phyloP scores from a whole-genome alignment of 1,140 invertebrate genomes.

The Polypedilum vanderplanki region DNA sequence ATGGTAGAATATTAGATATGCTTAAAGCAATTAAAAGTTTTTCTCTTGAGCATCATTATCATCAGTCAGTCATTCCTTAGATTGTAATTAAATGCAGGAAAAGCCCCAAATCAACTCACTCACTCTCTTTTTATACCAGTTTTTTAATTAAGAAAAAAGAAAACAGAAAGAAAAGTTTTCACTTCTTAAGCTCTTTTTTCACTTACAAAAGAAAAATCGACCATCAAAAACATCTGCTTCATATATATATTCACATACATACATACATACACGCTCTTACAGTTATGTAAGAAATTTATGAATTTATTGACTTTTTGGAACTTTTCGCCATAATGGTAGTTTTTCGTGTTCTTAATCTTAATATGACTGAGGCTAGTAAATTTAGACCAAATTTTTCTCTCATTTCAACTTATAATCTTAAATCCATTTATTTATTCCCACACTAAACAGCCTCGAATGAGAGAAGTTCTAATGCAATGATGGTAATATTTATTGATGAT shows the following conservation, averaged over 20 bases:
- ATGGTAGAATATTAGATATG: too few species aligned
- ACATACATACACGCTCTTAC: too few species aligned
- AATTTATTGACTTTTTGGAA: conserved; percentile 8
- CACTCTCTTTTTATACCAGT: too few species aligned
- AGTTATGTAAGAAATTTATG: conserved; percentile 2
- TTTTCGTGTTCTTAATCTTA: not conserved
- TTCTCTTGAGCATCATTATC: not conserved
- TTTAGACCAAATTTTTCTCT: not conserved
- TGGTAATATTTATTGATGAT: too few species aligned
- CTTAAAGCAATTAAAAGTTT: not conserved
- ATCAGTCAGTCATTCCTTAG: not conserved
- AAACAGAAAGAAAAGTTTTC: too few species aligned
- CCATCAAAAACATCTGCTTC: not conserved
- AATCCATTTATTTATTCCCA: not conserved
- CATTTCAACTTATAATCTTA: not conserved
- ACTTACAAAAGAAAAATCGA: not conserved
- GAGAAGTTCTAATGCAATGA: not conserved
- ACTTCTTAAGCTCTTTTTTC: not conserved
- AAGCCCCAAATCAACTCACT: too few species aligned
- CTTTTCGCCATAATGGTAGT: not conserved
- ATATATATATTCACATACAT: too few species aligned
- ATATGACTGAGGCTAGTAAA: not conserved
- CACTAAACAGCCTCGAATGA: not conserved
- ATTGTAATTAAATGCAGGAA: conserved; percentile 13
- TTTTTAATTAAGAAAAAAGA: not conserved